phyloP scores from a whole-genome alignment of 2,888 invertebrate genomes.

The Spatulosminthurus flaviceps region DNA sequence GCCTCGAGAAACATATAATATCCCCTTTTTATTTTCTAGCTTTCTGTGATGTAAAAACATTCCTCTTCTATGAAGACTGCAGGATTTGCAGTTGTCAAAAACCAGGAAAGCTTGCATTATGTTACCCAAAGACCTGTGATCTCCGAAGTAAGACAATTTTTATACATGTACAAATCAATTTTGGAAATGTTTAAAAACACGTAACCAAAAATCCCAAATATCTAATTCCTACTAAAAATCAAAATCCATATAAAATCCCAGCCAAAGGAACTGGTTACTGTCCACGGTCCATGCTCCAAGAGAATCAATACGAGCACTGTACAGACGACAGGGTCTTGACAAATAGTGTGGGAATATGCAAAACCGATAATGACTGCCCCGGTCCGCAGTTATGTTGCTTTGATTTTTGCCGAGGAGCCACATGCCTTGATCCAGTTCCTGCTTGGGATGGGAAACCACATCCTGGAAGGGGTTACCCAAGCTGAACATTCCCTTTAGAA shows the following conservation, averaged over 20 bases:
- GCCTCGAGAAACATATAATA: no score
- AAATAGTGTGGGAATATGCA: slow-evolving; percentile 42
- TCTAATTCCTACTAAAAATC: no score
- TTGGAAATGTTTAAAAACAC: no score
- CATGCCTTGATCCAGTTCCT: slow-evolving; percentile 52
- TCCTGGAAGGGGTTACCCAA: neutral
- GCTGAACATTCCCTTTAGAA: no score
- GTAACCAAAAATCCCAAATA: no score
- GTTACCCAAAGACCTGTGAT: slow-evolving; percentile 58
- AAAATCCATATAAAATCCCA: no score
- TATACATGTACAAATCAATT: no score
- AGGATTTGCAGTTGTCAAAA: slow-evolving; percentile 57
- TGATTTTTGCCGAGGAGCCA: slow-evolving; percentile 60
- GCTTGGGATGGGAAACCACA: neutral
- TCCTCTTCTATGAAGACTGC: slow-evolving; percentile 59
- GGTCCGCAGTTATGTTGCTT: slow-evolving; percentile 59
- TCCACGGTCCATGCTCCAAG: slow-evolving; percentile 51
- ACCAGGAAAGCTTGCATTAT: slow-evolving; percentile 57
- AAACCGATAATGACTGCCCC: slow-evolving; percentile 59
- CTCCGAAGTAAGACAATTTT: slow-evolving; percentile 59
- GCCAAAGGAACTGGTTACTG: slow-evolving; percentile 60
- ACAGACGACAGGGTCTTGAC: neutral
- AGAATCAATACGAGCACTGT: slow-evolving; percentile 55
- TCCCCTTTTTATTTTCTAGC: no score
- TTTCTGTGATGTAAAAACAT: neutral